A percentile compares a stretch with the other conserved stretches of the same genome.
phyloP scores from a whole-genome alignment of 2,113 vertebrate genomes.

The Neofelis nebulosa region DNA sequence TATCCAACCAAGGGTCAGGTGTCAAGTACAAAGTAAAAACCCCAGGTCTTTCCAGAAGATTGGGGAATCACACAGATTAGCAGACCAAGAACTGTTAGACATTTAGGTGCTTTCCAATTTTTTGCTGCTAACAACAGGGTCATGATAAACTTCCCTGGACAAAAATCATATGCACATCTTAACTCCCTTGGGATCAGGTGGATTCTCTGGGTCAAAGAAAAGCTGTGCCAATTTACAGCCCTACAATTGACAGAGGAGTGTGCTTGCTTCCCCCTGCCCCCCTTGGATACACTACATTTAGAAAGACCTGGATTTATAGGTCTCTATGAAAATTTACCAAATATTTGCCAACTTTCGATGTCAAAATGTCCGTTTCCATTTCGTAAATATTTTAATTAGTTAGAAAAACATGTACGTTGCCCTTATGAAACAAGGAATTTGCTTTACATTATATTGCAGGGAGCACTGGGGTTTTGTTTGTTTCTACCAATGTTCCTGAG shows the following conservation, averaged over 20 bases:
- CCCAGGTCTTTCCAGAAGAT: constrained; percentile 41
- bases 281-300: background rate
- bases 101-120: constrained; percentile 55
- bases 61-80: background rate
- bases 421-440: background rate
- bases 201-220: background rate
- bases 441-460: background rate
- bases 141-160: background rate
- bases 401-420: background rate
- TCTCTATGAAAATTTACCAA: constrained; percentile 41
- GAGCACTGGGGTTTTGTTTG: background rate
- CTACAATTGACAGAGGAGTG: background rate
- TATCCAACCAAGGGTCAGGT: background rate
- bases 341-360: background rate
- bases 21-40: constrained; percentile 18
- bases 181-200: background rate
- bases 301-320: background rate
- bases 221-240: background rate
- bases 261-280: background rate
- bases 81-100: background rate
- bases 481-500: background rate
- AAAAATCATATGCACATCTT: background rate
- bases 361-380: background rate
- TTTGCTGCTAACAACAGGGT: background rate
- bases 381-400: background rate